Evolutionary conservation across 2,888 invertebrate genomes (phyloP), one percentile per base, ranked within the genome.

Genomic region (Trilocha varians): DNA sequence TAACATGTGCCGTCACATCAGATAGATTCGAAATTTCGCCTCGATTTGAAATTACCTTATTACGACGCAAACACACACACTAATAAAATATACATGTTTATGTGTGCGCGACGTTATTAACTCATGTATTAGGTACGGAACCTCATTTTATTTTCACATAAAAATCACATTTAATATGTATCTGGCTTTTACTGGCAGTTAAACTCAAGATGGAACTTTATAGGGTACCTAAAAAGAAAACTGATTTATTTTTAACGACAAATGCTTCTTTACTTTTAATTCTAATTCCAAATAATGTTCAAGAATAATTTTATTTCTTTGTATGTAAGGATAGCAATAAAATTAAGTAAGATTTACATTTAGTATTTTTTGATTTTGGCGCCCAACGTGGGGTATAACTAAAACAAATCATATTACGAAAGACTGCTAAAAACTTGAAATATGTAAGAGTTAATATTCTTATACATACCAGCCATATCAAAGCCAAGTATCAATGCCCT

Each of bases 381-480:
- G n/a, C n/a, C n/a, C n/a, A n/a, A n/a, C n/a, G n/a, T n/a, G n/a
- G n/a, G n/a, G n/a, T n/a, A n/a, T n/a, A n/a, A n/a, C n/a, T n/a
- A n/a, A n/a, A n/a, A n/a, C n/a, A n/a, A n/a, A n/a, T n/a, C n/a
- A n/a, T n/a, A n/a, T n/a, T n/a, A n/a, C n/a, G n/a, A n/a, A n/a
- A n/a, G n/a, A n/a, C n/a, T 16, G n/a, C 16, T 15, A n/a, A 5
- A 16, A 9, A 13, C 14, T 13, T 18, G 13, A 25, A 1, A 18
- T 18, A 13, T 13, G n/a, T 9, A 25, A 16, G 13, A 5, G 25
- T 13, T 25, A 33, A n/a, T 5, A 6, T 32, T 38, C 9, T 9
- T 13, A 11, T 5, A 60, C 70, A 61, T 38, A 79, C 80, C 79
- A 67, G 77, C 73, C 42, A 78, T 72, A 51, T 76, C 76, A 55